Conservation (phyloP, 2,113 vertebrate species). For the Pollimyrus isidori region DNA sequence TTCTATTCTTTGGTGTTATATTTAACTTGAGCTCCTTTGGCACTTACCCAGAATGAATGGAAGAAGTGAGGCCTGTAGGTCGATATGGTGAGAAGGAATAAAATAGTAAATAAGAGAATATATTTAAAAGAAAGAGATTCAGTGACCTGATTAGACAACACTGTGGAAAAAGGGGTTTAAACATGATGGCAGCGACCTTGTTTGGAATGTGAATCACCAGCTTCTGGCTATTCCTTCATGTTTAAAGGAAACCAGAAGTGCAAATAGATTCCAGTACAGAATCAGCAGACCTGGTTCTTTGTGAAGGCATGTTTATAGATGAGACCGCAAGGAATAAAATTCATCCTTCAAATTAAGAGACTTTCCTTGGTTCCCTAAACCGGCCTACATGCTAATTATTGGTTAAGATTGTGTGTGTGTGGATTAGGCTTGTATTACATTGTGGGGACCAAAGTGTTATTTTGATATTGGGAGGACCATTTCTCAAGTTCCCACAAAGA, state of each 20-base stretch:
- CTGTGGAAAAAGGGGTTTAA: not conserved
- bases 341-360: not conserved
- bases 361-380: not conserved
- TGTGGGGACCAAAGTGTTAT: not conserved
- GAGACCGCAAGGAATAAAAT: not conserved
- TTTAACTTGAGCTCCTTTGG: not conserved
- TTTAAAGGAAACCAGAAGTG: not conserved
- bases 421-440: not conserved
- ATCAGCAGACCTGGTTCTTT: not conserved
- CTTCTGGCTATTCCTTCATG: not conserved
- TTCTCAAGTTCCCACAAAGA: not conserved
- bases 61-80: not conserved
- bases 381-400: not conserved
- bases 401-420: not conserved
- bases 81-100: not conserved
- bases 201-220: not conserved
- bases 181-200: not conserved
- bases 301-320: not conserved
- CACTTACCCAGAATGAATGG: not conserved
- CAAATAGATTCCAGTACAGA: not conserved
- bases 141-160: conserved; percentile 1
- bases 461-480: not conserved
- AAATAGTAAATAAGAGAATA: not conserved
- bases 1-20: not conserved
- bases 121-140: conserved; percentile 1